Evolutionary conservation across 2,113 vertebrate species (phyloP), one percentile per base, ranked within the genome.

Genomic region (Panurus biarmicus): DNA sequence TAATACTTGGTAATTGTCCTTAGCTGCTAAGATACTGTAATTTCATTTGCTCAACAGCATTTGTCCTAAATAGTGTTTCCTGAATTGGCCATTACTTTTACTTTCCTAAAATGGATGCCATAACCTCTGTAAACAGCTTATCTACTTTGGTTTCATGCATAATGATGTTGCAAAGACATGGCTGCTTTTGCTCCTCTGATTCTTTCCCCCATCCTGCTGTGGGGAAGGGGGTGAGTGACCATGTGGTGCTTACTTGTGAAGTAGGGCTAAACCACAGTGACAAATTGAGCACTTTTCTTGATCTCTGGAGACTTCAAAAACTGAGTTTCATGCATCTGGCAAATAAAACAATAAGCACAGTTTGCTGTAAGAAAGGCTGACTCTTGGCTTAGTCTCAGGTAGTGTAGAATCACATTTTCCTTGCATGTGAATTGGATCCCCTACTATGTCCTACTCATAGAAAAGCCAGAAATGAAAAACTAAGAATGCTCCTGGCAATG

Each of bases 1-100:
- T 96, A 85, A 86, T 86, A 80, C 81, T 89, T 83, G n/a, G 69
- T 95, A 91, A 95, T 96, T 95, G 88, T 93, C 84, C 83, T 95
- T 89, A 91, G 74, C 65, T 91, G 75, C 76, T 92, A 93, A 87
- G 70, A 65, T 73, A 10, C 26, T 69, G n/a, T 90, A 73, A 96
- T 96, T 90, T 83, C 60, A 87, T 91, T 94, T 95, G 40, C 86
- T 92, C 58, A 47, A 42, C 74, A 79, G 4, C 14, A 1, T 91
- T 94, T 88, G 38, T 82, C 51, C 70, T 69, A 77, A 89, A 76
- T 24, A 71, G 47, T 9, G 7, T 88, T 78, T 77, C 65, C 36
- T 88, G 65, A 88, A 89, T 82, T 80, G 35, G n/a, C 61, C 87
- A 54, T 89, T 91, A 83, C 24, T 86, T 93, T 86, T 81, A 44